phyloP scores from a whole-genome alignment of 2,888 invertebrate genomes.

The Lottia gigantea region DNA sequence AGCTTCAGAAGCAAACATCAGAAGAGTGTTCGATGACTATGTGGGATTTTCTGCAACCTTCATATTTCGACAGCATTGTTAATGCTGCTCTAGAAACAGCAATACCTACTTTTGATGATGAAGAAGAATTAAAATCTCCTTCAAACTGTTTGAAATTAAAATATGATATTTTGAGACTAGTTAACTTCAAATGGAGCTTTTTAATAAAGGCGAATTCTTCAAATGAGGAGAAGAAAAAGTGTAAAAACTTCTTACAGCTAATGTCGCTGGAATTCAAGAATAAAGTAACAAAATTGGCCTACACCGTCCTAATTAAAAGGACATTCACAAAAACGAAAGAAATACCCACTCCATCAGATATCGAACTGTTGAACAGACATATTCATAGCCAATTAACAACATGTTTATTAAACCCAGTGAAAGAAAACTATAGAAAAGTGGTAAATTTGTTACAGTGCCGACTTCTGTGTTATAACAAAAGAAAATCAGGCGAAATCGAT shows the following conservation, averaged over 20 bases:
- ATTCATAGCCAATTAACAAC: no score
- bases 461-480: conserved; percentile 12
- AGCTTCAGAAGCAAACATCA: not conserved
- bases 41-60: conserved; percentile 11
- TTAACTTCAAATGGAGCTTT: conserved; percentile 20
- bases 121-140: conserved; percentile 10
- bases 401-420: not conserved
- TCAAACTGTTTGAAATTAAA: conserved; percentile 6
- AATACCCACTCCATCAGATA: conserved; percentile 17
- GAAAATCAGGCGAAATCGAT: conserved; percentile 18
- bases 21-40: conserved; percentile 9
- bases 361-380: conserved; percentile 9
- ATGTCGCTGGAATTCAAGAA: conserved; percentile 24
- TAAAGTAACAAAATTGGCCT: conserved; percentile 16
- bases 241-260: conserved; percentile 13
- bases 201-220: conserved; percentile 10
- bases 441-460: conserved; percentile 12
- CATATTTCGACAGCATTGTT: not conserved
- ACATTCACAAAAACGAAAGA: conserved; percentile 14
- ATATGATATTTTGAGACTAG: conserved; percentile 17
- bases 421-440: conserved; percentile 2
- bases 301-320: conserved; percentile 14
- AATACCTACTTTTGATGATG: not conserved
- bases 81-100: not conserved
- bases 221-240: not conserved